phyloP scores from a whole-genome alignment of 2,797 vertebrate genomes.

The Otus scops region DNA sequence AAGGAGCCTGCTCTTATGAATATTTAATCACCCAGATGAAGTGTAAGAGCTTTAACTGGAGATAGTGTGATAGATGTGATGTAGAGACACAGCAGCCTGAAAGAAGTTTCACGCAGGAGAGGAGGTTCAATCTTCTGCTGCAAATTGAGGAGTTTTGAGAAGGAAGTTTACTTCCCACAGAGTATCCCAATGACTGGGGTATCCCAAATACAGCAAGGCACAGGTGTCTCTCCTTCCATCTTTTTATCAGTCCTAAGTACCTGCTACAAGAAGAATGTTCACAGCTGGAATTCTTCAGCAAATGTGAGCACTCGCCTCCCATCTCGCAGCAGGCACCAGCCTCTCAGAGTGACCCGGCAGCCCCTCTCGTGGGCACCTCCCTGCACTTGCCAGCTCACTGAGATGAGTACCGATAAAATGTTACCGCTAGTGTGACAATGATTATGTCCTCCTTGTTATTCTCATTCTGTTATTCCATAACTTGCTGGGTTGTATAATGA shows the following conservation, averaged over 20 bases:
- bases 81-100: not conserved
- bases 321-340: not conserved
- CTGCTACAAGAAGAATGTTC: not conserved
- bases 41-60: not conserved
- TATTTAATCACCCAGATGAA: not conserved
- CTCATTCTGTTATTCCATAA: not conserved
- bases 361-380: not conserved
- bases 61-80: not conserved
- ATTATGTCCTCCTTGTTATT: not conserved
- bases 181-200: not conserved
- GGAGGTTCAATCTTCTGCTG: not conserved
- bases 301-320: not conserved
- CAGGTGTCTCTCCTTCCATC: not conserved
- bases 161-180: not conserved
- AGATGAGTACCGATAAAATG: not conserved
- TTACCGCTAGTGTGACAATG: not conserved
- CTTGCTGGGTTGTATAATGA: not conserved
- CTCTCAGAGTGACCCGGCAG: not conserved
- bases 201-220: not conserved
- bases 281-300: not conserved
- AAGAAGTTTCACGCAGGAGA: not conserved
- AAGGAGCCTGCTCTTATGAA: not conserved
- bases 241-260: not conserved
- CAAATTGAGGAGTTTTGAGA: not conserved
- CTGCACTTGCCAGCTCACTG: not conserved